phyloP scores from a whole-genome alignment of 2,888 invertebrate species.

The Chironomus tentans region DNA sequence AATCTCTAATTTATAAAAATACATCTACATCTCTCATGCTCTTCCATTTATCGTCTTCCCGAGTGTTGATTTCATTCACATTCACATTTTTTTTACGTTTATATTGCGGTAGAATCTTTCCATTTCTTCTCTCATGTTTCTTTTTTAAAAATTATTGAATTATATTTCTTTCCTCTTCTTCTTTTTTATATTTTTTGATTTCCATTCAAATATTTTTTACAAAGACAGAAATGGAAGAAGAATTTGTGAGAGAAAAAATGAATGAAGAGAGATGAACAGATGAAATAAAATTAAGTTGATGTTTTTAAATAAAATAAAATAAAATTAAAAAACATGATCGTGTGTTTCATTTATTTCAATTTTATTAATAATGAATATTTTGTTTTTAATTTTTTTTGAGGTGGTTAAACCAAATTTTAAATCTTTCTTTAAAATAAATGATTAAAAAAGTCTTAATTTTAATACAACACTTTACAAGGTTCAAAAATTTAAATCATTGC shows the following conservation, averaged over 20 bases:
- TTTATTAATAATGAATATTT: too few relatives aligned
- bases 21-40: neutral
- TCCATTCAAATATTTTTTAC: too few relatives aligned
- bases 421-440: too few relatives aligned
- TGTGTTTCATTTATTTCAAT: neutral
- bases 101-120: neutral
- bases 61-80: neutral
- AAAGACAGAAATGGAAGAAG: neutral
- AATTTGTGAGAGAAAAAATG: neutral
- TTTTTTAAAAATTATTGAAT: too few relatives aligned
- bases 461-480: too few relatives aligned
- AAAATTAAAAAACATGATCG: neutral
- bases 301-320: neutral
- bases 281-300: neutral
- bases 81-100: neutral
- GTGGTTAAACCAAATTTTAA: too few relatives aligned
- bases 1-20: slow-evolving; percentile 24
- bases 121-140: too few relatives aligned
- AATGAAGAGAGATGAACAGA: neutral
- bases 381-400: too few relatives aligned
- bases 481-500: too few relatives aligned
- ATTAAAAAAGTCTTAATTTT: too few relatives aligned
- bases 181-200: too few relatives aligned
- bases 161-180: too few relatives aligned
- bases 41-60: neutral